These are phyloP conservation scores for Zaprionus davidi DNA, from an alignment of 1,140 invertebrate species.

Conservation along the genomic window DNA sequence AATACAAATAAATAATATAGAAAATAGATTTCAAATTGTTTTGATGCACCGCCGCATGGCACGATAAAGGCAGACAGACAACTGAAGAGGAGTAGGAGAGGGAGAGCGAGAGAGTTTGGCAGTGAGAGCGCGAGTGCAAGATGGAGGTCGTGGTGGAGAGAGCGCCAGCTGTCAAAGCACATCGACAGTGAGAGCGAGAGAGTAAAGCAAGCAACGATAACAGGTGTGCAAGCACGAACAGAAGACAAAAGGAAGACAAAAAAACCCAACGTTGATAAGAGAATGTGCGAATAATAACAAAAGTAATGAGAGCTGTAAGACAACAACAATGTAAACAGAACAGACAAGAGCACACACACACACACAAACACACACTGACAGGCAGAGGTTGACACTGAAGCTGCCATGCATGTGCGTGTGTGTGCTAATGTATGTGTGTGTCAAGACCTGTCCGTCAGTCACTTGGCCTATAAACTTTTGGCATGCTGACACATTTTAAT, in stretches of 20 bases:
- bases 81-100: neutral
- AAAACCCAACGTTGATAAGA: conserved; percentile 47
- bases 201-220: conserved; percentile 22
- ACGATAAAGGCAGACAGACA: neutral
- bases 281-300: conserved; percentile 51
- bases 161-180: neutral
- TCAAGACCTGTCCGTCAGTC: conserved; percentile 21
- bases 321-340: conserved; percentile 45
- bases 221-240: conserved; percentile 40
- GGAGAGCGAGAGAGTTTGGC: neutral
- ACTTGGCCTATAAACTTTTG: conserved; percentile 53
- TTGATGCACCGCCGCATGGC: conserved; percentile 30
- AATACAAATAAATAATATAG: conserved; percentile 17
- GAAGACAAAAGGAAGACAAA: conserved; percentile 26
- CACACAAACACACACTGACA: neutral
- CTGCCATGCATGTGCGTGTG: too few species aligned
- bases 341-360: conserved; percentile 22
- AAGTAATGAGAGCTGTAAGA: conserved; percentile 48
- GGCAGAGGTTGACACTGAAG: conserved; percentile 30
- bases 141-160: neutral
- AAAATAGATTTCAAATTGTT: conserved; percentile 46
- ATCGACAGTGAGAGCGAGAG: conserved; percentile 11
- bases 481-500: conserved; percentile 68
- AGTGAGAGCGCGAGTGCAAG: neutral
- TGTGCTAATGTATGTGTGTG: conserved; percentile 12